These are phyloP conservation scores for Peromyscus nudipes DNA, from an alignment of 2,797 vertebrate species.

Conservation along the genomic window DNA sequence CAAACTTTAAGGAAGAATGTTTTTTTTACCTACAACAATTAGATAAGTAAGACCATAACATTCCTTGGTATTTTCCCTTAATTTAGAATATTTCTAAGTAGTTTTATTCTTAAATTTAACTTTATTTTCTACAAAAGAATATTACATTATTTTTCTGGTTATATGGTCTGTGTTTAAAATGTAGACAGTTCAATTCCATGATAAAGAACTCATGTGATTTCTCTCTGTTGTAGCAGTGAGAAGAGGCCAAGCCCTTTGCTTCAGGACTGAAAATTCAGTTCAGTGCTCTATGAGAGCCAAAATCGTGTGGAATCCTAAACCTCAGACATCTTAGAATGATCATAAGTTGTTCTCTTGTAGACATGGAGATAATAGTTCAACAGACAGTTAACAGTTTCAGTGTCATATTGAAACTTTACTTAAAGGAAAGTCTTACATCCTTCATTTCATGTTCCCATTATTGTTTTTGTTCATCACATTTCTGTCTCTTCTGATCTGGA, in stretches of 20 bases:
- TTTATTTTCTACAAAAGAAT: neutral
- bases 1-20: neutral
- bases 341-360: neutral
- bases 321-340: neutral
- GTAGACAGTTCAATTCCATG: neutral
- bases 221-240: neutral
- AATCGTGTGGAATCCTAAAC: neutral
- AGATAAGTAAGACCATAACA: neutral
- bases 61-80: neutral
- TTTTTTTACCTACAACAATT: neutral
- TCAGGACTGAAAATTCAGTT: neutral
- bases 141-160: neutral
- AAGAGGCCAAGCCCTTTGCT: neutral
- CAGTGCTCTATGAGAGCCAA: neutral
- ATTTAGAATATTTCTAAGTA: neutral
- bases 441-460: neutral
- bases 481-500: neutral
- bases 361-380: neutral
- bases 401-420: neutral
- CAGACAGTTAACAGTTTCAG: neutral
- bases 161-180: slow-evolving; percentile 1
- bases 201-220: neutral
- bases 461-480: neutral
- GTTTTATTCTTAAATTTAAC: neutral
- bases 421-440: neutral